phyloP scores from a whole-genome alignment of 2,797 vertebrate genomes.

The Microhierax caerulescens region DNA sequence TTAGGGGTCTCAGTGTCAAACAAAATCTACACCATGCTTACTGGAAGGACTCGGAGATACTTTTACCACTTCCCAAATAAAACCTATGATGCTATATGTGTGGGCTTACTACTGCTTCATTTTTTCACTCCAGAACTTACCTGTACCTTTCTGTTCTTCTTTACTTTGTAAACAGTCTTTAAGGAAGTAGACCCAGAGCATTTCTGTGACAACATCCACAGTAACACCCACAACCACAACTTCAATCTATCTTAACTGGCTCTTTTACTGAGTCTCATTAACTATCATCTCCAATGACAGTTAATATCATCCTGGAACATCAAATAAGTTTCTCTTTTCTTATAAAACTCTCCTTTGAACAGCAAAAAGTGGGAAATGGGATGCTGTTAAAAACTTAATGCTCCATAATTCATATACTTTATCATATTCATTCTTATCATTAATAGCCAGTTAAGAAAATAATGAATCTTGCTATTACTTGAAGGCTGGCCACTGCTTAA shows the following conservation, averaged over 20 bases:
- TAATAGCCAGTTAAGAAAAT: background rate
- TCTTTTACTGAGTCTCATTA: background rate
- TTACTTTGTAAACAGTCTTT: background rate
- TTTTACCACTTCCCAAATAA: background rate
- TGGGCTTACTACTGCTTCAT: background rate
- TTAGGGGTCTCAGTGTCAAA: background rate
- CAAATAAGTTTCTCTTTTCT: background rate
- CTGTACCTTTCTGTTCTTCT: background rate
- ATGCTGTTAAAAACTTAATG: background rate
- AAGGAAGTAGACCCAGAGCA: background rate
- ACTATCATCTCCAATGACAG: background rate
- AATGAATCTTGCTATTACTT: background rate
- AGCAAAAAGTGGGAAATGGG: background rate
- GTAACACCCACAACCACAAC: background rate
- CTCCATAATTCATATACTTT: background rate
- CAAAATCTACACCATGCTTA: background rate
- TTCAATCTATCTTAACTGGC: background rate
- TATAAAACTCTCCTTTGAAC: background rate
- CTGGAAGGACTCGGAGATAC: background rate
- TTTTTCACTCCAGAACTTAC: background rate
- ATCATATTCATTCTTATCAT: background rate
- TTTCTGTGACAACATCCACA: background rate
- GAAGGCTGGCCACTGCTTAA: background rate
- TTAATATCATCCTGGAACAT: background rate
- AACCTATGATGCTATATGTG: rapidly evolving